Evolutionary conservation across 2,888 invertebrate species (phyloP).

Genomic region (Sturmia bella): DNA sequence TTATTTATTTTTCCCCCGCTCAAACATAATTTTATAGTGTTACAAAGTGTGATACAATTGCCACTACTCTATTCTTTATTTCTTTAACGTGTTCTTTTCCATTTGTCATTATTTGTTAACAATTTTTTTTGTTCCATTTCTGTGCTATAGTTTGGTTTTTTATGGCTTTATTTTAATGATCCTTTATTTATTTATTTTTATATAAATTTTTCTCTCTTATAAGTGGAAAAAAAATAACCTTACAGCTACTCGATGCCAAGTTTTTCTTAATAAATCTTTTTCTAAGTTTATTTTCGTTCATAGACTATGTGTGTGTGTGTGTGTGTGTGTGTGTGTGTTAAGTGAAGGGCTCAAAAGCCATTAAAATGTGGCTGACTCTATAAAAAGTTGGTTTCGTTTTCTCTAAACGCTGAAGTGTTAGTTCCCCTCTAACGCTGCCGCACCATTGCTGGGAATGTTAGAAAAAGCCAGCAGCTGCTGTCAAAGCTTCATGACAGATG

Average conservation of each 20-base stretch:
- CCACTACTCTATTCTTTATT: slow-evolving; percentile 48
- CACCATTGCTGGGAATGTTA: neutral
- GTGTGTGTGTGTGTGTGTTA: neutral
- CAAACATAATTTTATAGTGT: slow-evolving; percentile 61
- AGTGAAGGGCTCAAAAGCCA: slow-evolving; percentile 49
- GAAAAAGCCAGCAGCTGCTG: slow-evolving; percentile 60
- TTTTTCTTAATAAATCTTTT: slow-evolving; percentile 67
- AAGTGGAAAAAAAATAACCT: neutral
- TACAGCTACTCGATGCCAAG: slow-evolving; percentile 61
- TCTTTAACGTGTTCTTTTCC: neutral
- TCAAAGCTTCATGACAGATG: slow-evolving; percentile 72
- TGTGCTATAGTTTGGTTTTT: neutral
- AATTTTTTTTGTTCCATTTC: slow-evolving; percentile 3
- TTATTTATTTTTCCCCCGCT: neutral
- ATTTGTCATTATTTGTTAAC: slow-evolving; percentile 65
- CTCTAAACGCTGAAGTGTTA: neutral
- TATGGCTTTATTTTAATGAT: slow-evolving; percentile 55
- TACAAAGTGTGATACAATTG: slow-evolving; percentile 67
- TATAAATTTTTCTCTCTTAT: slow-evolving; percentile 1
- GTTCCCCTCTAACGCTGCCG: too few species aligned
- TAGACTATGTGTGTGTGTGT: slow-evolving; percentile 21
- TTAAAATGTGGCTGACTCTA: slow-evolving; percentile 53
- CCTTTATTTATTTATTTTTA: slow-evolving; percentile 42
- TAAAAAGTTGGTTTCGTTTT: slow-evolving; percentile 36
- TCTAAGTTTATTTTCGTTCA: slow-evolving; percentile 29